Base-by-base conservation (phyloP, 2,113 vertebrate genomes). In the Brachyhypopomus occidentalis region DNA sequence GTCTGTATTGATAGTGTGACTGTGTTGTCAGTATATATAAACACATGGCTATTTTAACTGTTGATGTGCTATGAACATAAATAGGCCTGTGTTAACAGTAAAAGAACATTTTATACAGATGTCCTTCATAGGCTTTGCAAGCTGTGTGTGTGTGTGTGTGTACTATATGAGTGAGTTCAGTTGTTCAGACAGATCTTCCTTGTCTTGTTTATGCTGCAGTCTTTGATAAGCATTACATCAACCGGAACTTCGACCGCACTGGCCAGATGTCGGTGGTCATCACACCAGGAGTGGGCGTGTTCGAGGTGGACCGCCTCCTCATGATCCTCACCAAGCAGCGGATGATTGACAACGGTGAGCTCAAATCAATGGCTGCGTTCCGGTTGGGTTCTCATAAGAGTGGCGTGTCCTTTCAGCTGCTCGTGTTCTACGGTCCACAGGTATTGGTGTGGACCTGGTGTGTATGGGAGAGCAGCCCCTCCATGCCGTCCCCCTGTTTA, bases 241-340 rank as follows among this genome's bases (percentile, higher is more conserved):
- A 99, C 91, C 95, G 98, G 1, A 99, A 99, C 92, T 99, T 99
- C 0, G 98, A 99, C 86, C 95, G 98, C 34, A 98, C 98, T 0
- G 98, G 98, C 0, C 98, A 99, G 92, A 99, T 99, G 97, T 97
- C 97, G 0, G 98, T 99, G 86, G 98, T 99, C 48, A 98, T 99
- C 91, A 99, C 98, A 0, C 97, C 98, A 0, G 98, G 97, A 0
- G 97, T 99, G 27, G 98, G 97, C 0, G 98, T 99, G 48, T 98
- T 99, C 8, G 96, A 99, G 83, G 98, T 99, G 14, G 97, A 99
- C 89, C 95, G 98, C 0, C 93, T 98, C 0, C 96, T 99, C 16
- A 99, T 99, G 98, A 99, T 99, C 84, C 91, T 99, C 3, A 99
- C 98, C 89, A 99, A 99, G 55, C 98, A 99, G 88, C 92, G 98